phyloP scores from a whole-genome alignment of 2,797 vertebrate genomes.

The Cheirogaleus major region DNA sequence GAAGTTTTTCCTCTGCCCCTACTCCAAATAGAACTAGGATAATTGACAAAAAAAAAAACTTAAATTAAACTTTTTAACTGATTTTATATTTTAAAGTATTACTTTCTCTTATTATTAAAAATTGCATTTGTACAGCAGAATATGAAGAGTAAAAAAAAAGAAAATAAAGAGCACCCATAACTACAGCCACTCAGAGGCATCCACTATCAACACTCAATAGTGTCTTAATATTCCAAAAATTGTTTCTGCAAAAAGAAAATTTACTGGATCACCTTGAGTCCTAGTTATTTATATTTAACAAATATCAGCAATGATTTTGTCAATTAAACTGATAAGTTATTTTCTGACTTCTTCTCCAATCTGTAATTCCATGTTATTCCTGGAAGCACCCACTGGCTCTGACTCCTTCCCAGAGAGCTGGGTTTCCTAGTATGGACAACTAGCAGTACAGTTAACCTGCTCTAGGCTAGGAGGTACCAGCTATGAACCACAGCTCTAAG shows the following conservation, averaged over 20 bases:
- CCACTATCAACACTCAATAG: background rate
- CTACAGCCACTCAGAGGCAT: background rate
- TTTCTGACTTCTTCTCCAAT: background rate
- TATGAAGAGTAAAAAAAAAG: background rate
- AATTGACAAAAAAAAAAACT: background rate
- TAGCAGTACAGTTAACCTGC: too few relatives aligned
- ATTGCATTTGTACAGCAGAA: background rate
- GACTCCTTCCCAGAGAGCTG: background rate
- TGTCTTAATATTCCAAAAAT: background rate
- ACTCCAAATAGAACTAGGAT: background rate
- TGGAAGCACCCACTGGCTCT: background rate
- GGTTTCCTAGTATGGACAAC: rapidly evolving
- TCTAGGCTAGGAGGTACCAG: background rate
- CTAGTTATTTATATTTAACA: background rate
- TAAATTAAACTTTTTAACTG: background rate
- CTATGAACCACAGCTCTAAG: background rate
- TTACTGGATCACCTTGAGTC: too few relatives aligned
- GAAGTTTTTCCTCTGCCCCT: background rate
- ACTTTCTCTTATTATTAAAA: background rate
- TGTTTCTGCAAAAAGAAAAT: background rate
- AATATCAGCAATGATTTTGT: background rate
- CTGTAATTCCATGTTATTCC: background rate
- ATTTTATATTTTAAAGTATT: background rate
- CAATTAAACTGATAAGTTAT: background rate
- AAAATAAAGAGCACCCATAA: background rate